Evolutionary conservation across 2,888 invertebrate species (phyloP).

Genomic region (Boloria selene): DNA sequence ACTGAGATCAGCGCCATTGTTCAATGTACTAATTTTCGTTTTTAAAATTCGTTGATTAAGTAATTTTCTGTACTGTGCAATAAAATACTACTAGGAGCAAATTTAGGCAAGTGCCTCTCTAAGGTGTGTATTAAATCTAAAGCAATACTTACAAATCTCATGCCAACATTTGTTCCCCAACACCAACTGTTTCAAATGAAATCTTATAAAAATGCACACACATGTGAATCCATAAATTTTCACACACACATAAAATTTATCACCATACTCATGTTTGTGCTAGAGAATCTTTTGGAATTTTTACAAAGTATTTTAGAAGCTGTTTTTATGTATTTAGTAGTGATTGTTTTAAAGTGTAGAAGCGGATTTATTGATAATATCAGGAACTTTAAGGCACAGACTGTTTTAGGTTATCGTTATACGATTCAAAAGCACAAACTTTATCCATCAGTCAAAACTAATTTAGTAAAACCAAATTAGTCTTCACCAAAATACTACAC

Average conservation of each 20-base stretch:
- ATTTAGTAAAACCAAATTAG: slow-evolving; percentile 56
- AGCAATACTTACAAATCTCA: slow-evolving; percentile 70
- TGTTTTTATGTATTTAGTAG: slow-evolving; percentile 10
- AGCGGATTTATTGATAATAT: slow-evolving; percentile 27
- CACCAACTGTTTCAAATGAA: slow-evolving; percentile 72
- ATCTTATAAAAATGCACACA: slow-evolving; percentile 63
- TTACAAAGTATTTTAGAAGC: slow-evolving; percentile 22
- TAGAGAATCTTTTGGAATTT: slow-evolving; percentile 52
- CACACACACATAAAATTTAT: slow-evolving; percentile 56
- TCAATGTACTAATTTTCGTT: slow-evolving; percentile 34
- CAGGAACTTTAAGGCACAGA: slow-evolving; percentile 46
- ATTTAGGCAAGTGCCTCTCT: slow-evolving; percentile 43
- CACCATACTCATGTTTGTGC: slow-evolving; percentile 65
- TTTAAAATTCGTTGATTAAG: slow-evolving; percentile 24
- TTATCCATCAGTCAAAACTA: slow-evolving; percentile 54
- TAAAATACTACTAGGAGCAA: slow-evolving; percentile 38
- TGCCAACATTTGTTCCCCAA: slow-evolving; percentile 72
- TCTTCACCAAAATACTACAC: slow-evolving; percentile 57
- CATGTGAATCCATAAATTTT: slow-evolving; percentile 50
- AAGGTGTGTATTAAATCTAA: slow-evolving; percentile 53
- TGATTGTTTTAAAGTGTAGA: slow-evolving; percentile 18
- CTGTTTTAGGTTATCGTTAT: slow-evolving; percentile 38
- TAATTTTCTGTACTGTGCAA: slow-evolving; percentile 38
- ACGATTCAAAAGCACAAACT: slow-evolving; percentile 72
- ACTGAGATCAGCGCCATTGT: slow-evolving; percentile 45